phyloP scores from a whole-genome alignment of 30 jellyfish, hydroid and myxozoan species.

The Aurelia coerulea region DNA sequence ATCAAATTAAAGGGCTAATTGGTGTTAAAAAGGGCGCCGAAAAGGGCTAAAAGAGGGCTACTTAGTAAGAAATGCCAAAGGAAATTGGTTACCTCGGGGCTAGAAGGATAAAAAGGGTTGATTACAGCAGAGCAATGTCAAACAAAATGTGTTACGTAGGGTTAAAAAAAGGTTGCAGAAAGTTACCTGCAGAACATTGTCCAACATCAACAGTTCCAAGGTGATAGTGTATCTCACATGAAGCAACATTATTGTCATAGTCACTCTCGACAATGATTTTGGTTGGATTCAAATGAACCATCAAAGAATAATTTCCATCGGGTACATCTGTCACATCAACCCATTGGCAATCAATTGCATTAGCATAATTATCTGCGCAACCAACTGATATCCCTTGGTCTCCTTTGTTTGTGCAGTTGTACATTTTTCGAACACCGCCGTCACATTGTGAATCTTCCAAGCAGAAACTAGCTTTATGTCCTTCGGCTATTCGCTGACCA shows the following conservation, averaged over 20 bases:
- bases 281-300: conserved; percentile 87
- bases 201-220: conserved; percentile 64
- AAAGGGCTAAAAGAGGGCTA: too few relatives aligned
- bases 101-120: too few relatives aligned
- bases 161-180: not conserved
- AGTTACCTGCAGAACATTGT: conserved; percentile 86
- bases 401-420: conserved; percentile 91
- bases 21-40: too few relatives aligned
- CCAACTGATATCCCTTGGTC: conserved; percentile 94
- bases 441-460: conserved; percentile 95
- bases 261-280: conserved; percentile 84
- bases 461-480: conserved; percentile 98
- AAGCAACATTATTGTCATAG: conserved; percentile 79
- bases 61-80: too few relatives aligned
- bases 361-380: conserved; percentile 92
- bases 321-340: conserved; percentile 89
- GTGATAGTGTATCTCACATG: conserved; percentile 84
- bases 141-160: too few relatives aligned
- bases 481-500: conserved; percentile 90
- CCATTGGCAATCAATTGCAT: conserved; percentile 97
- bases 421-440: conserved; percentile 71
- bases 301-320: conserved; percentile 89
- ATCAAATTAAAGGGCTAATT: too few relatives aligned
- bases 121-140: too few relatives aligned
- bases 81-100: too few relatives aligned